Evolutionary conservation across 2,113 vertebrate genomes (phyloP).

Genomic region (Hippoglossus stenolepis): DNA sequence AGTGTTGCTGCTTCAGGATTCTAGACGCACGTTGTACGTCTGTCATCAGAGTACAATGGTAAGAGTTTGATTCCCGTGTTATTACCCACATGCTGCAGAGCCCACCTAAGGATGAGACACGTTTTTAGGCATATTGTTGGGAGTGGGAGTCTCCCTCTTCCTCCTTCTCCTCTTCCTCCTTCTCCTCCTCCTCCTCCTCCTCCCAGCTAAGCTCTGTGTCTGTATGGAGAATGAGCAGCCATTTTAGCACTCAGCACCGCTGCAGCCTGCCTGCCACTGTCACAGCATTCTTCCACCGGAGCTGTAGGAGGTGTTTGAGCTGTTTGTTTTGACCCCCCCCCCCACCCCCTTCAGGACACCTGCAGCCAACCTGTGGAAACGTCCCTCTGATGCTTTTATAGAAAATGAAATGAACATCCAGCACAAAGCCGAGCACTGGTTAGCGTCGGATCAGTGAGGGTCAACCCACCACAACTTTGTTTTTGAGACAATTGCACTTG

Average conservation of each 20-base stretch:
- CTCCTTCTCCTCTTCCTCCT: conserved; percentile 43
- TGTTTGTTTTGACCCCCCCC: conserved; percentile 41
- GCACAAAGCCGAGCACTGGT: not conserved
- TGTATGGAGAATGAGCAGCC: conserved; percentile 67
- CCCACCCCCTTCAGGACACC: conserved; percentile 10
- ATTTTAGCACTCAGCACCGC: conserved; percentile 69
- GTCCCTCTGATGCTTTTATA: conserved; percentile 17
- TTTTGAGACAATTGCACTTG: too few relatives aligned
- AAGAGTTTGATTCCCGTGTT: not conserved
- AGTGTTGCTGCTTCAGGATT: not conserved
- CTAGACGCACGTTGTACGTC: not conserved
- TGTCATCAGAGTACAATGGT: not conserved
- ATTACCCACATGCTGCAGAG: not conserved
- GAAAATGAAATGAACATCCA: not conserved
- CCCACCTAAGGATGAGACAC: conserved; percentile 43
- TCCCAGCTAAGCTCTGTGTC: conserved; percentile 54
- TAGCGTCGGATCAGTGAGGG: not conserved
- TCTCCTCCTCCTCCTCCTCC: conserved; percentile 19
- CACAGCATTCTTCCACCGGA: conserved; percentile 53
- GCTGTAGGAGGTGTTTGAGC: conserved; percentile 25
- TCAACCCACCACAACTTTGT: conserved; percentile 8
- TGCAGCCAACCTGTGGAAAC: conserved; percentile 36
- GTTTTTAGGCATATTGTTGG: conserved; percentile 33
- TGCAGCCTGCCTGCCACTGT: conserved; percentile 61
- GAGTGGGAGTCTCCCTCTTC: conserved; percentile 52